These are phyloP conservation scores for Onychostruthus taczanowskii DNA, from an alignment of 2,113 vertebrate genomes.

Conservation along the genomic window DNA sequence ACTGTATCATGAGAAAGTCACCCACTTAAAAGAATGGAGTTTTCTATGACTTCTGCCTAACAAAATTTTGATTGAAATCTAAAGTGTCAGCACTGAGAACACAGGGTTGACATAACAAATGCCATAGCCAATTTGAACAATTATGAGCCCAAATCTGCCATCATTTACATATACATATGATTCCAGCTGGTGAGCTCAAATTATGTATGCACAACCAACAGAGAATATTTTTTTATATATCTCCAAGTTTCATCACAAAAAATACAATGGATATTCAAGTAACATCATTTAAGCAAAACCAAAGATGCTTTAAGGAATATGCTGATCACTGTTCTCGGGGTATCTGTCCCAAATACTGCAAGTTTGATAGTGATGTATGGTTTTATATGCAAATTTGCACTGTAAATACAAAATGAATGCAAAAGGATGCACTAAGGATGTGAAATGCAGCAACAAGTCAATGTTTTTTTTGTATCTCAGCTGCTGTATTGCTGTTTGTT, in stretches of 20 bases:
- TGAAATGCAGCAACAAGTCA: not conserved
- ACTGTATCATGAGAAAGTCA: not conserved
- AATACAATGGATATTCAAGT: conserved; percentile 20
- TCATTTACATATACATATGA: conserved; percentile 53
- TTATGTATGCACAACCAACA: conserved; percentile 42
- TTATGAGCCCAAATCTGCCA: conserved; percentile 42
- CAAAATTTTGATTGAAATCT: conserved; percentile 50
- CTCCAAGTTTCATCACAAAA: conserved; percentile 24
- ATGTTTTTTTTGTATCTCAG: not conserved
- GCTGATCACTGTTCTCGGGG: not conserved
- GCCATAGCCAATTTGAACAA: conserved; percentile 56
- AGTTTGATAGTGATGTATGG: not conserved
- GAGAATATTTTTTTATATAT: conserved; percentile 12
- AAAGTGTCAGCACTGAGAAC: conserved; percentile 58
- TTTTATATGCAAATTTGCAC: not conserved
- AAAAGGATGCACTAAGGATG: not conserved
- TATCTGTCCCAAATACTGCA: not conserved
- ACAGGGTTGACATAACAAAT: conserved; percentile 57
- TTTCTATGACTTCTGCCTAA: conserved; percentile 29
- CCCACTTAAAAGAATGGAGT: not conserved
- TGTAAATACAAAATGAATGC: not conserved
- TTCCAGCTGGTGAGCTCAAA: conserved; percentile 52
- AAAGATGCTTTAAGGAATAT: not conserved
- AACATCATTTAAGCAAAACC: not conserved
- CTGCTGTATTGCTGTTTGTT: not conserved